These are phyloP conservation scores for Stictocephala bisonia DNA, from an alignment of 2,888 invertebrate genomes.

Conservation along the genomic window DNA sequence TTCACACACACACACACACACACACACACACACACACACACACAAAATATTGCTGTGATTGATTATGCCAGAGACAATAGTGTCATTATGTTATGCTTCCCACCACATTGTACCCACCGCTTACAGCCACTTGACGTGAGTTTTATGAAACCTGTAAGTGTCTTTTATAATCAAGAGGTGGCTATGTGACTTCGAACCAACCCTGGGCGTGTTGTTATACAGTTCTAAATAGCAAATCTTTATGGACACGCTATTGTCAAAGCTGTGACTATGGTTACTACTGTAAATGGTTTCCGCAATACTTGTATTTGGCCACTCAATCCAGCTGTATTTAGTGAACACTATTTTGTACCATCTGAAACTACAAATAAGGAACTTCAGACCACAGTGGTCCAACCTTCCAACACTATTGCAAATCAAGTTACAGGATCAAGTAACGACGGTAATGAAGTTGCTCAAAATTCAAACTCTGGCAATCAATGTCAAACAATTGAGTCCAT, in stretches of 20 bases:
- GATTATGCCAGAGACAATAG: slow-evolving; percentile 55
- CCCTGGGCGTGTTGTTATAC: slow-evolving; percentile 58
- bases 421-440: no score
- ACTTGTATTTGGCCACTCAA: slow-evolving; percentile 61
- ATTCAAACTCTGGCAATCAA: no score
- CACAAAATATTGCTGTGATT: slow-evolving; percentile 59
- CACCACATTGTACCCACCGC: slow-evolving; percentile 59
- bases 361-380: no score
- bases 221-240: slow-evolving; percentile 56
- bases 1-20: no score
- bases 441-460: no score
- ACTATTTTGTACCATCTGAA: slow-evolving; percentile 58
- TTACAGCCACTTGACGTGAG: slow-evolving; percentile 57
- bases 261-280: slow-evolving; percentile 57
- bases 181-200: slow-evolving; percentile 55
- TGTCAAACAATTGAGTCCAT: no score
- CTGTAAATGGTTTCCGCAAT: slow-evolving; percentile 61
- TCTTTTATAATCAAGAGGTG: slow-evolving; percentile 57
- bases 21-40: no score
- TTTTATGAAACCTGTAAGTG: slow-evolving; percentile 59
- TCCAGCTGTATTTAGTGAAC: slow-evolving; percentile 57
- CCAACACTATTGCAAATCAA: no score
- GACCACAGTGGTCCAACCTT: no score
- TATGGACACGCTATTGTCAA: slow-evolving; percentile 58
- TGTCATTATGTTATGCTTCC: slow-evolving; percentile 58